Percentiles rank a stretch among this genome's conserved stretches.
Evolutionary conservation across 2,888 invertebrate genomes (phyloP).

Genomic region (Mystacides longicornis): DNA sequence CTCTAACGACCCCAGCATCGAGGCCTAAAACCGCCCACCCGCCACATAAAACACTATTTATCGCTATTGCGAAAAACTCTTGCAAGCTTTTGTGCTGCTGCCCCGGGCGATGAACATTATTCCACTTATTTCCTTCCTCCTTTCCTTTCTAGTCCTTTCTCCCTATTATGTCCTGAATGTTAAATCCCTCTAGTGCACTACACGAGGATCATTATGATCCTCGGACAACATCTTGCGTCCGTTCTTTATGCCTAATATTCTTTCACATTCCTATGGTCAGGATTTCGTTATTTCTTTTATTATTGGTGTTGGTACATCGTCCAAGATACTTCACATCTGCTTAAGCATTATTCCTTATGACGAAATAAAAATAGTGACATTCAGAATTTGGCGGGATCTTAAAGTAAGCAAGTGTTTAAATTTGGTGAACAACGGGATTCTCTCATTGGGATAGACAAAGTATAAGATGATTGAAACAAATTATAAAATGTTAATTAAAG

Average conservation of each 20-base stretch:
- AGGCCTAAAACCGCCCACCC: conserved; percentile 13
- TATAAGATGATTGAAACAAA: no score
- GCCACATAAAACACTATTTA: conserved; percentile 24
- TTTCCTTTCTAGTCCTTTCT: neutral
- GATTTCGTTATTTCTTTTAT: neutral
- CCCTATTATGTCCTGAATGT: neutral
- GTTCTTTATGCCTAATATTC: neutral
- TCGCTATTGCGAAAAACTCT: conserved; percentile 17
- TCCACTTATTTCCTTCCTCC: neutral
- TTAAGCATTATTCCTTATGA: no score
- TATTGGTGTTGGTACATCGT: neutral
- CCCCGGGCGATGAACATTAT: conserved; percentile 5
- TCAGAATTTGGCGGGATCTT: no score
- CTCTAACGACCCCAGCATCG: conserved; percentile 3
- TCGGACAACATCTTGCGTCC: neutral
- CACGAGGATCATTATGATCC: neutral
- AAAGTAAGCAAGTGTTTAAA: no score
- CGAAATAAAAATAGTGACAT: no score
- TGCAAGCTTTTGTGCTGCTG: conserved; percentile 13
- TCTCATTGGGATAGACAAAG: no score
- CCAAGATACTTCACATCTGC: no score
- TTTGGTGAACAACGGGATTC: no score
- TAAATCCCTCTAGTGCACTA: conserved; percentile 1
- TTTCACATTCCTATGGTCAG: neutral
- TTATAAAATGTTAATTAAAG: no score